Conservation (phyloP, 2,888 invertebrate genomes). For the Tricholauxania praeusta region DNA sequence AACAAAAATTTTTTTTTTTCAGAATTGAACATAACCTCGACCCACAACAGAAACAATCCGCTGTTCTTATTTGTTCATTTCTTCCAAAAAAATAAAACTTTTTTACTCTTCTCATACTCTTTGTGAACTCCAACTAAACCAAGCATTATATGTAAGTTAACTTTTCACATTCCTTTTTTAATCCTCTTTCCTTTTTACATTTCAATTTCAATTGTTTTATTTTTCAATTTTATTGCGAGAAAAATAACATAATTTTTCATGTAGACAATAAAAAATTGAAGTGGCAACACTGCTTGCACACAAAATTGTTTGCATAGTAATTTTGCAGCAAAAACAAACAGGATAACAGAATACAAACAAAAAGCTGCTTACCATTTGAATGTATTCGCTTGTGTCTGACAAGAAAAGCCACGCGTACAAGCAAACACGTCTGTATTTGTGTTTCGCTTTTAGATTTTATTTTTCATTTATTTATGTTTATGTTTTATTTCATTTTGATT, state of each 20-base stretch:
- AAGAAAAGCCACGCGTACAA: not conserved
- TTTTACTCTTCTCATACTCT: too few species aligned
- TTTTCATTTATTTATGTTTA: too few species aligned
- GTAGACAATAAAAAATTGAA: too few species aligned
- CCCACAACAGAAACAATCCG: too few species aligned
- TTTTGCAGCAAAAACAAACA: not conserved
- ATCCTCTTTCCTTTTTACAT: not conserved
- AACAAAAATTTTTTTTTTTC: too few species aligned
- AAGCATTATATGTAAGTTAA: not conserved
- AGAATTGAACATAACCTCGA: too few species aligned
- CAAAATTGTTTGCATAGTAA: not conserved
- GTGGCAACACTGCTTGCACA: not conserved
- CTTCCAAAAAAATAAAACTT: too few species aligned
- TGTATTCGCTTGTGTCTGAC: not conserved
- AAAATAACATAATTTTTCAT: not conserved
- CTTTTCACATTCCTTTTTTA: not conserved
- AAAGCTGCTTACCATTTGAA: not conserved
- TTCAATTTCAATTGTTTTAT: constrained; percentile 12
- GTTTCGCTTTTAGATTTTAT: not conserved
- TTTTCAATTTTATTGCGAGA: constrained; percentile 20
- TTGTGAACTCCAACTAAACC: not conserved
- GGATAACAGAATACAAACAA: constrained; percentile 6
- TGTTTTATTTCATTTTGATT: too few species aligned
- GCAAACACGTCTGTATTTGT: not conserved
- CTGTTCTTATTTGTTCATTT: too few species aligned